These are phyloP conservation scores for Hipparchia semele DNA, from an alignment of 2,888 invertebrate species.

Conservation along the genomic window DNA sequence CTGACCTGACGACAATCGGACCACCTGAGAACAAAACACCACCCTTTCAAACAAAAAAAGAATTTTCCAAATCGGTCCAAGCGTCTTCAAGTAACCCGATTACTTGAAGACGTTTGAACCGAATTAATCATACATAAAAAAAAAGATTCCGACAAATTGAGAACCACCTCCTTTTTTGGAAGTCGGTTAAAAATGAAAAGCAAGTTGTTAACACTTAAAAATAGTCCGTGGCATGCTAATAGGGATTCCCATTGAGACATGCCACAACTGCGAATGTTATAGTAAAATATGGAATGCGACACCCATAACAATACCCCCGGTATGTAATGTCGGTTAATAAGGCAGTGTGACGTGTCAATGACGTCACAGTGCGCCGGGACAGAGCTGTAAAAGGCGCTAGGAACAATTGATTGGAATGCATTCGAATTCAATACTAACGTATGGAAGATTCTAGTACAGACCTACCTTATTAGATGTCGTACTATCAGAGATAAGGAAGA, in stretches of 20 bases:
- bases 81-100: too few species aligned
- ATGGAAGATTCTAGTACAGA: background rate
- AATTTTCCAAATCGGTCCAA: too few species aligned
- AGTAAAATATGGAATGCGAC: background rate
- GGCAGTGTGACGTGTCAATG: constrained; percentile 12
- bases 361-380: background rate
- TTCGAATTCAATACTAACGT: background rate
- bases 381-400: background rate
- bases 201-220: too few species aligned
- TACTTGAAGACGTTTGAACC: too few species aligned
- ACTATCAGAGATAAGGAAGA: too few species aligned
- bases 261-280: background rate
- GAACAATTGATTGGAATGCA: constrained; percentile 4
- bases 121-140: too few species aligned
- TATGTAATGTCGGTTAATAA: constrained; percentile 5
- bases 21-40: too few species aligned
- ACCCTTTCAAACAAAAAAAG: too few species aligned
- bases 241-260: background rate
- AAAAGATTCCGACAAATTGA: too few species aligned
- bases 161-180: too few species aligned
- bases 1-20: too few species aligned
- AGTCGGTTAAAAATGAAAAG: too few species aligned
- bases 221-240: background rate
- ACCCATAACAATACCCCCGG: constrained; percentile 11
- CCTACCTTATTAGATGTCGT: background rate